Evolutionary conservation across 2,888 invertebrate genomes (phyloP).

Genomic region (Rapana venosa): DNA sequence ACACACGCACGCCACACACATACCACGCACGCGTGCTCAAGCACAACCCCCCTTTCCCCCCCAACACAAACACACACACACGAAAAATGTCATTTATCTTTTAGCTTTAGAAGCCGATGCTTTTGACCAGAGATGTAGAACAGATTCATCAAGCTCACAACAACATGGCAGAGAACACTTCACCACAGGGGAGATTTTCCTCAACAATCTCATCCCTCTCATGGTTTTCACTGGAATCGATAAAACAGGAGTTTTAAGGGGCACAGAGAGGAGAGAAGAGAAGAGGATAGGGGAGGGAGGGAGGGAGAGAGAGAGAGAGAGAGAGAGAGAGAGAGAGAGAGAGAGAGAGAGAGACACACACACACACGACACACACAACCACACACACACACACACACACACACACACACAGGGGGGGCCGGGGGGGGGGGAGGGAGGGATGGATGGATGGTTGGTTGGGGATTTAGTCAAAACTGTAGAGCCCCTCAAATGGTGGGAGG

Average conservation of each 20-base stretch:
- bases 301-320: slow-evolving; percentile 18
- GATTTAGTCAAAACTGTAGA: neutral
- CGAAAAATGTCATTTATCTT: neutral
- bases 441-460: neutral
- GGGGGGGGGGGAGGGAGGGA: neutral
- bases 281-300: neutral
- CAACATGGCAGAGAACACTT: no score
- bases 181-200: no score
- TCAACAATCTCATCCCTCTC: no score
- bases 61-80: neutral
- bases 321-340: slow-evolving; percentile 12
- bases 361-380: no score
- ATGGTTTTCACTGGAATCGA: no score
- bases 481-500: neutral
- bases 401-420: neutral
- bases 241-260: no score
- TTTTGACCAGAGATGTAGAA: no score
- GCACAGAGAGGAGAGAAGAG: no score
- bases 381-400: no score
- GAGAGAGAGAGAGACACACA: neutral
- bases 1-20: neutral
- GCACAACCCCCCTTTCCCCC: neutral
- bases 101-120: no score
- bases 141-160: no score
- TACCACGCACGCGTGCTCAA: neutral